Conservation (phyloP, 2,113 vertebrate species). For the Cyrtonyx montezumae region DNA sequence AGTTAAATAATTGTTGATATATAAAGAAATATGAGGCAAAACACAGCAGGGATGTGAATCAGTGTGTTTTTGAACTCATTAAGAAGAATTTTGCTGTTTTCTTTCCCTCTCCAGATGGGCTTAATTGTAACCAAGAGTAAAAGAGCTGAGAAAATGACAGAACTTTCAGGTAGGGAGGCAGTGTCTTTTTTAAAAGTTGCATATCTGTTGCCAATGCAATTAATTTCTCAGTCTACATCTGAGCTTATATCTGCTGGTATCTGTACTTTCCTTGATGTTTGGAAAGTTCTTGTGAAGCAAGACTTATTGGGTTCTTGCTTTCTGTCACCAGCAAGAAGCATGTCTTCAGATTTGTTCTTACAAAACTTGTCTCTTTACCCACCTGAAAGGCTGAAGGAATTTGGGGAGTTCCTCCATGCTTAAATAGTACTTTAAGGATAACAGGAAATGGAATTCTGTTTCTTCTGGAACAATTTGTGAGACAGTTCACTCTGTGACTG, state of each 20-base stretch:
- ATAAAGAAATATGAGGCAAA: background rate
- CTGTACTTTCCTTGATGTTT: background rate
- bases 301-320: background rate
- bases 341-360: background rate
- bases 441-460: background rate
- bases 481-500: background rate
- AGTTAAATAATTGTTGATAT: background rate
- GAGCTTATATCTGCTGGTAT: background rate
- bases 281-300: background rate
- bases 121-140: conserved; percentile 95
- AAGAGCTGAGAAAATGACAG: conserved; percentile 95
- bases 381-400: background rate
- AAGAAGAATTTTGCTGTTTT: background rate
- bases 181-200: background rate
- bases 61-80: background rate
- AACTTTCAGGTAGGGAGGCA: conserved; percentile 88
- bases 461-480: background rate
- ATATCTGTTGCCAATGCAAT: background rate
- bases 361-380: background rate
- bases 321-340: background rate
- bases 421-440: background rate
- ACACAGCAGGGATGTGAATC: background rate
- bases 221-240: background rate
- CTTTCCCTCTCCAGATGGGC: conserved; percentile 82
- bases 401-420: background rate